Evolutionary conservation across 2,888 invertebrate genomes (phyloP), one percentile per base, ranked within the genome.

Genomic region (Drosophila pseudotalamancana): DNA sequence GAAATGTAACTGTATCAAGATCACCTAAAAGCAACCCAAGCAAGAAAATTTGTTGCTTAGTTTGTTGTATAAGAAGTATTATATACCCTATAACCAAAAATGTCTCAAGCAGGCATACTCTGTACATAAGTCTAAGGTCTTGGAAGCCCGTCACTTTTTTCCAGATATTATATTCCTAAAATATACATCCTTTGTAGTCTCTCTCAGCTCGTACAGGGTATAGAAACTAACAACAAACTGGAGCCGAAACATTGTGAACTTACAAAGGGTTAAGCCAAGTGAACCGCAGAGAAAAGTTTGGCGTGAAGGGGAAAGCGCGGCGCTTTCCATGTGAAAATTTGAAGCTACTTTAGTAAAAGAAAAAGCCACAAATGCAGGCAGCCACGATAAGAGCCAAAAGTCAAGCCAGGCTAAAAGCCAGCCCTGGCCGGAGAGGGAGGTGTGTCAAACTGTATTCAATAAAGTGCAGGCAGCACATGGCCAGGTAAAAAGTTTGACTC

Each of bases 241-340:
- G 16, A 43, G 35, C 12, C 42, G 31, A 37, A 60, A 64, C 61
- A 72, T 63, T 56, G 53, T 19, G 56, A 70, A 56, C 64, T 67
- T 53, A 54, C 32, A 83, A n/a, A 63, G 73, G 55, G 72, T 67
- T 86, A 79, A 86, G 77, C 72, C 62, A 25, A 71, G 67, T 42
- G 46, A 43, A 49, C 35, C 9, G 18, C 37, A 60, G 37, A 46
- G 42, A 56, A 59, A 74, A 81, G 60, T 87, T 81, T 66, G 66
- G 56, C 56, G 71, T 66, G 49, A 57, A 65, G 50, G 54, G 51
- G 60, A 69, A 50, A 55, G n/a, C 51, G 39, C 51, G 49, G 54
- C 34, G 48, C 42, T 31, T 25, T 40, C 29, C 45, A 61, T 69
- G 65, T 50, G 72, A 42, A 72, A 65, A 65, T 59, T 81, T 65